Evolutionary conservation across 2,888 invertebrate species (phyloP).

Genomic region (Acleris cristana): DNA sequence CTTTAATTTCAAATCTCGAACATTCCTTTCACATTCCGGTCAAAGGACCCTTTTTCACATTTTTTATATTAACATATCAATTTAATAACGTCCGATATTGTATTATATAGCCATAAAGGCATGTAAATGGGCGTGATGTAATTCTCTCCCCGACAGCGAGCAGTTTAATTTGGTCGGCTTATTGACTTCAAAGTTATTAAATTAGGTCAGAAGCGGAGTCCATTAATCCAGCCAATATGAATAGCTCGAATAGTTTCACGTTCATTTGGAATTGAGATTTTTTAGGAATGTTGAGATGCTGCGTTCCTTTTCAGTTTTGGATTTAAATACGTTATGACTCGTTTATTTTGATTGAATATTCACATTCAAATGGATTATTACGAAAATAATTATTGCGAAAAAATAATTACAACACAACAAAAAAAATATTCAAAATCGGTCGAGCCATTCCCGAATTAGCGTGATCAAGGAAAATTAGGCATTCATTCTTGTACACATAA

Average conservation of each 20-base stretch:
- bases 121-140: conserved; percentile 27
- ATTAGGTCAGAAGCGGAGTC: conserved; percentile 47
- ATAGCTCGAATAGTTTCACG: conserved; percentile 38
- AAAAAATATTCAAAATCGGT: no score
- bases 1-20: conserved; percentile 3
- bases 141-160: conserved; percentile 47
- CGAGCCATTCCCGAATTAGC: no score
- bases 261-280: conserved; percentile 18
- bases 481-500: no score
- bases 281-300: background rate
- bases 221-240: conserved; percentile 44
- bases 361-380: no score
- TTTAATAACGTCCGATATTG: conserved; percentile 18
- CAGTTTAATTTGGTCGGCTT: conserved; percentile 57
- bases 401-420: no score
- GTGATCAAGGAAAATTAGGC: no score
- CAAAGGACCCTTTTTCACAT: background rate
- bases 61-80: conserved; percentile 12
- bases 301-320: background rate
- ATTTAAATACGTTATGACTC: no score
- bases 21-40: background rate
- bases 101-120: conserved; percentile 22
- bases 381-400: no score
- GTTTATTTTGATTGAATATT: no score
- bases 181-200: conserved; percentile 55